A percentile compares a stretch with the other conserved stretches of the same genome.
These are phyloP conservation scores for Drepanosiphum platanoidis DNA, from an alignment of 2,888 invertebrate species.

Conservation along the genomic window DNA sequence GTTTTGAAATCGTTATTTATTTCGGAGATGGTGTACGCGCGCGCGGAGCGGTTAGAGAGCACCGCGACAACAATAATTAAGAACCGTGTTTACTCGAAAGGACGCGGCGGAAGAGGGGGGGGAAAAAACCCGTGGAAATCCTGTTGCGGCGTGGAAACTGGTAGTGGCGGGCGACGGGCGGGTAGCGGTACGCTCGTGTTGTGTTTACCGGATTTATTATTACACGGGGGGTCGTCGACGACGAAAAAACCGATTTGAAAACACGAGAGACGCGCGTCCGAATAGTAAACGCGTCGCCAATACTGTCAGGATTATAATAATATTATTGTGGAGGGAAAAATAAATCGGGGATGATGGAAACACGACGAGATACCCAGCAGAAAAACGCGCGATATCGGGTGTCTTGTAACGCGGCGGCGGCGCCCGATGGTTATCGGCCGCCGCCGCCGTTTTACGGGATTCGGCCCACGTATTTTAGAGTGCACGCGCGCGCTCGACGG, in stretches of 20 bases:
- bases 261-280: too few species aligned
- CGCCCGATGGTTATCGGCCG: background rate
- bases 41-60: background rate
- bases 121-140: background rate
- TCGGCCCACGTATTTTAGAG: background rate
- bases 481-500: too few species aligned
- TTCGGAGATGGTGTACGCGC: background rate
- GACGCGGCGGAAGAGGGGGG: too few species aligned
- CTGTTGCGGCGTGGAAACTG: background rate
- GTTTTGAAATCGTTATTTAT: background rate
- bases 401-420: background rate
- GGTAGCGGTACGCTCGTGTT: background rate
- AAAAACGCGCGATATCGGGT: too few species aligned
- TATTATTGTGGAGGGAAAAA: too few species aligned
- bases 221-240: background rate
- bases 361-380: too few species aligned
- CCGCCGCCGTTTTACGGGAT: background rate
- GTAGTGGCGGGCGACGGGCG: background rate
- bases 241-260: too few species aligned
- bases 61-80: background rate
- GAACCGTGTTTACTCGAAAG: background rate
- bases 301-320: too few species aligned
- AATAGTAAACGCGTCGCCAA: too few species aligned
- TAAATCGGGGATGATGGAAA: background rate
- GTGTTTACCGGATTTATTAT: background rate